Base-by-base conservation (phyloP, 2,113 vertebrate species). In the Salvelinus fontinalis region DNA sequence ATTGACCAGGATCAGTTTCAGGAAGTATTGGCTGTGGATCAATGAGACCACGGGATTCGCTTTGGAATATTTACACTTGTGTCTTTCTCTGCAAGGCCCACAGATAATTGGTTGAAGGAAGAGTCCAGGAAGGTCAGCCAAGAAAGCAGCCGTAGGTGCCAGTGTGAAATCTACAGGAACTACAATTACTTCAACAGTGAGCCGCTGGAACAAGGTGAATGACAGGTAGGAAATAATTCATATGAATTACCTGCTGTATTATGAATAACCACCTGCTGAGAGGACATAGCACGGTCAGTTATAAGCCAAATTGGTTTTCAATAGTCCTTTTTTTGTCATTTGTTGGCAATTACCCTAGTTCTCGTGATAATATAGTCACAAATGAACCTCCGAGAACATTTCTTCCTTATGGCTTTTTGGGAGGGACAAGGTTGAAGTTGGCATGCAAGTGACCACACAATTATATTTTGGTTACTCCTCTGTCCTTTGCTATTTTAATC, bases 201-300 rank as follows among this genome's bases (percentile, higher is more conserved):
- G 78, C 81, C 82, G 54, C 87, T 76, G 39, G 84, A 85, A 83
- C 86, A 77, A 79, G 86, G 89, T 90, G 88, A 92, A 85, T 90
- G 90, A 93, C 90, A 90, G 89, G 90, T 91, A 87, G 85, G 87
- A 91, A 89, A 88, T 88, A 88, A 89, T 89, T 92, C 88, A 87
- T 84, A 85, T 77, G 80, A 85, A 89, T 88, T 83, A 86, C 83
- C 83, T 81, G 83, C 85, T 87, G 83, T 90, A 86, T 90, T 88
- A 86, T 85, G 85, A 89, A 87, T 87, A 84, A 82, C 87, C 87
- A 84, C 86, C 86, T 87, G 91, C 83, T 83, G 86, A 79, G 89
- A 89, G 87, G 89, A 90, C 85, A 76, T 67, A 65, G 81, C 86
- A 67, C 83, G 81, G 87, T 88, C 89, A 88, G 85, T 86, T 90